Conservation (phyloP, 2,888 invertebrate species). For the Caenorhabditis imperialis region DNA sequence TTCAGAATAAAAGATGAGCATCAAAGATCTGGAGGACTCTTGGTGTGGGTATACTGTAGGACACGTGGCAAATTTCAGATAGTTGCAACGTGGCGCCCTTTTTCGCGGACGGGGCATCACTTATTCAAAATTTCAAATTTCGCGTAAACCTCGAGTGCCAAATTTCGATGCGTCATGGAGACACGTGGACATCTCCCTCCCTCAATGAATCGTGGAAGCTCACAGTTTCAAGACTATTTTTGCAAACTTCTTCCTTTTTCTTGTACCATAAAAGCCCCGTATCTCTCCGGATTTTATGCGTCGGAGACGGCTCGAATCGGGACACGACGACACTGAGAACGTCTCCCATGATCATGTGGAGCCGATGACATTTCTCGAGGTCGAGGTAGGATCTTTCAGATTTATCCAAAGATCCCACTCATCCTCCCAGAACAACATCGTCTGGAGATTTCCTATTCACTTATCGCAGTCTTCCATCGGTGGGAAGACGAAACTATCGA, state of each 20-base stretch:
- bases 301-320: conserved; percentile 13
- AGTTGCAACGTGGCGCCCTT: too few relatives aligned
- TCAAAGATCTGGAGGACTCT: too few relatives aligned
- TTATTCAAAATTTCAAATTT: too few relatives aligned
- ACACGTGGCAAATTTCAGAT: too few relatives aligned
- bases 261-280: conserved; percentile 18
- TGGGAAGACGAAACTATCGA: conserved; percentile 54
- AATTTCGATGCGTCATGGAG: too few relatives aligned
- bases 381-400: conserved; percentile 26
- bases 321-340: neutral
- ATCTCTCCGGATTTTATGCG: conserved; percentile 7
- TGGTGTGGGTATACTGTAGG: too few relatives aligned
- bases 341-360: conserved; percentile 5
- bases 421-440: conserved; percentile 33
- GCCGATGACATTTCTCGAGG: conserved; percentile 24
- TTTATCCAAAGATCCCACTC: too few relatives aligned
- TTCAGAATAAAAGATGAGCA: too few relatives aligned
- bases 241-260: conserved; percentile 4
- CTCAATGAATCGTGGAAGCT: neutral
- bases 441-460: conserved; percentile 59
- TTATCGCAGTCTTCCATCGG: conserved; percentile 64
- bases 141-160: too few relatives aligned
- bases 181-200: neutral
- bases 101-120: too few relatives aligned
- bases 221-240: neutral